Evolutionary conservation across 2,113 vertebrate species (phyloP), one percentile per base, ranked within the genome.

Genomic region (Paramormyrops kingsleyae): DNA sequence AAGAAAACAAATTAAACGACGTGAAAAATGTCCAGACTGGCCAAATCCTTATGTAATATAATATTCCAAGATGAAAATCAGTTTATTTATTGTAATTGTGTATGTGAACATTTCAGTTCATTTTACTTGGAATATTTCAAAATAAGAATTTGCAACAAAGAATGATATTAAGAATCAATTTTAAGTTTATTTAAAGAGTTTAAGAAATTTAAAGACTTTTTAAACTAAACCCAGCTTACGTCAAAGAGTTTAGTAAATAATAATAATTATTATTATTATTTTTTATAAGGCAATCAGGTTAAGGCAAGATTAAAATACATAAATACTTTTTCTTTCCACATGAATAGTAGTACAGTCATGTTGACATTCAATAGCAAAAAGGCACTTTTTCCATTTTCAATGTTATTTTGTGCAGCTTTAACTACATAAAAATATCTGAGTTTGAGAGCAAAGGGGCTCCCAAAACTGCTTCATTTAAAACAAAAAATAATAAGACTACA

Each of bases 271-370:
- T 47, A 42, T 85, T 52, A 52, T 46, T 35, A 39, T 39, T 39
- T 2, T 35, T 39, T 39, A 46, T 62, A 85, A 90, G 59, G 62
- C 42, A 87, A 87, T 87, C 27, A 52, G 24, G 83, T 90, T 77
- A 90, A 90, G 89, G 89, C 85, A 90, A 87, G 62, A 77, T 77
- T 87, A 62, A 74, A 39, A 53, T 90, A 27, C 35, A 90, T 90
- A 90, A 87, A 90, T 90, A 90, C 8, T n/a, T 87, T 50, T 52
- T 66, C 27, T 87, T 24, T 15, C 39, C 42, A 86, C n/a, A 66
- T 89, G 84, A 31, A 70, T 27, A 90, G 83, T 87, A 87, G 83
- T 90, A 74, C 56, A 87, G 85, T 87, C 83, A 90, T 74, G 59
- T 66, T 87, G 42, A 87, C 84, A 87, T 74, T 89, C 53, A 87